Base-by-base conservation (phyloP, 1,140 invertebrate genomes). In the Triops longicaudatus region DNA sequence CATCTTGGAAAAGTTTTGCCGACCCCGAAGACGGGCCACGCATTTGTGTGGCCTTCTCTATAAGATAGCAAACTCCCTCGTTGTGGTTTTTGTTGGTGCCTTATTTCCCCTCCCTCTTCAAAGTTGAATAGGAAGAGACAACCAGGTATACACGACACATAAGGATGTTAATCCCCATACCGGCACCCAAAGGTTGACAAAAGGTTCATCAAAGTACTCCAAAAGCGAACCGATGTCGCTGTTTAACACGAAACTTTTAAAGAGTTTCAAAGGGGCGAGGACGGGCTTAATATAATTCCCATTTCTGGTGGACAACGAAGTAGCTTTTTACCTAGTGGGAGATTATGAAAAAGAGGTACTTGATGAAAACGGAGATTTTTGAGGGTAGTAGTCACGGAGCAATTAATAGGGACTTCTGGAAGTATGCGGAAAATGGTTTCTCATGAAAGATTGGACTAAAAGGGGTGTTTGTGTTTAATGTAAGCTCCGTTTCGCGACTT, bases 121-220 rank as follows among this genome's bases (percentile, higher is more conserved):
- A 5, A 63, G 50, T 22, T 63, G 50, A 63, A 63, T 63, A 63
- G 50, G 50, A 63, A 17, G 50, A 63, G 50, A 63, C 50, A 63
- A 37, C 50, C 50, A 63, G 50, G 50, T 63, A 63, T 22, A 63
- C 22, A 63, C 50, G 50, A 22, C 50, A 63, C 17, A 63, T 63
- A 63, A 63, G 50, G 50, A n/a, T 63, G 50, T 63, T 63, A 63
- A 63, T 63, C 50, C 50, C 50, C 50, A 63, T 63, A 63, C 50
- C 50, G 50, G 50, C 50, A 63, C 50, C 50, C 50, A 63, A 37
- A 37, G 50, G 50, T n/a, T 63, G 50, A 63, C 50, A 63, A 63
- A 63, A 63, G 50, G 50, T 63, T 63, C 50, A 63, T 63, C 50
- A 63, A 63, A 63, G 17, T 63, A 63, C 50, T 63, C 50, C 43